These are phyloP conservation scores for Loripinus fragilis DNA, from an alignment of 2,888 invertebrate species.

Conservation along the genomic window DNA sequence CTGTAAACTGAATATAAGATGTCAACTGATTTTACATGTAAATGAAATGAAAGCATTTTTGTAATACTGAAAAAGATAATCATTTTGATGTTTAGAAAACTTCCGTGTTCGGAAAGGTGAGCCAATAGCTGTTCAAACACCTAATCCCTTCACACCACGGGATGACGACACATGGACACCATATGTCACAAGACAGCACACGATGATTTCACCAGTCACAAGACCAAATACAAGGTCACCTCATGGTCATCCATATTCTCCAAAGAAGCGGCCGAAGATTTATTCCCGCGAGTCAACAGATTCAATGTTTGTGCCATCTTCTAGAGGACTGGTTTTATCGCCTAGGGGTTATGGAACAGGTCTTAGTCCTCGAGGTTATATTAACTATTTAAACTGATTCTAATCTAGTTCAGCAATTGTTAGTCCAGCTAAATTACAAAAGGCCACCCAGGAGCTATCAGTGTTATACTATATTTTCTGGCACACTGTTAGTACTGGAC, in stretches of 20 bases:
- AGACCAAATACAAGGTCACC: slow-evolving; percentile 51
- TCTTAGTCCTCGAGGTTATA: slow-evolving; percentile 47
- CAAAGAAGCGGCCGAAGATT: slow-evolving; percentile 34
- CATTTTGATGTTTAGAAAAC: slow-evolving; percentile 56
- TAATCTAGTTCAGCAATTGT: neutral
- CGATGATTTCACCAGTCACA: slow-evolving; percentile 48
- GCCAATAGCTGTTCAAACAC: slow-evolving; percentile 57
- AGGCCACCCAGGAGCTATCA: too few species aligned
- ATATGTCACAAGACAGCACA: slow-evolving; percentile 54
- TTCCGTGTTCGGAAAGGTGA: slow-evolving; percentile 61
- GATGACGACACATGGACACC: slow-evolving; percentile 59
- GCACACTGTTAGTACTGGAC: too few species aligned
- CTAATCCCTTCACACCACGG: slow-evolving; percentile 53
- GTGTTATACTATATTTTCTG: too few species aligned
- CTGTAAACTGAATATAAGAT: too few species aligned
- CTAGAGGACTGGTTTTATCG: slow-evolving; percentile 48
- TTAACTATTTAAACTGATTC: slow-evolving; percentile 39
- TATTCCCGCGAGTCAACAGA: slow-evolving; percentile 50
- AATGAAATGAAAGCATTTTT: too few species aligned
- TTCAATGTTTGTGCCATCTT: slow-evolving; percentile 52
- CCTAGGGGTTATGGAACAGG: slow-evolving; percentile 53
- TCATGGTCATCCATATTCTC: slow-evolving; percentile 39
- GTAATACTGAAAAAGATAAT: slow-evolving; percentile 2
- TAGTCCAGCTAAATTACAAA: too few species aligned
- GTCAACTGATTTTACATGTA: too few species aligned